A percentile compares a stretch with the other conserved stretches of the same genome.
Evolutionary conservation across 2,113 vertebrate species (phyloP).

Genomic region (Megaptera novaeangliae): DNA sequence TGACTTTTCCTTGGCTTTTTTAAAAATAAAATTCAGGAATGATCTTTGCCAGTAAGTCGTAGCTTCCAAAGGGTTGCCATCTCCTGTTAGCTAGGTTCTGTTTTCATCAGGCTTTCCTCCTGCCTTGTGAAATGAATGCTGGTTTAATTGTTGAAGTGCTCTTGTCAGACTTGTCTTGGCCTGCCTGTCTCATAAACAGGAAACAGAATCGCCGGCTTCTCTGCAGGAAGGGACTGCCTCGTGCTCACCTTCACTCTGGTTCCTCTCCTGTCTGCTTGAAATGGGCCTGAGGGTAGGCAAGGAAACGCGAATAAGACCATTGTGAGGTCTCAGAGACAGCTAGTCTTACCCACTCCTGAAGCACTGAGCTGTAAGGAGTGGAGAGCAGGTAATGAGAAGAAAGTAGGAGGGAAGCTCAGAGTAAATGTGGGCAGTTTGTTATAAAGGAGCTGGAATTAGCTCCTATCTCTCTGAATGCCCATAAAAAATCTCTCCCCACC

Average conservation of each 20-base stretch:
- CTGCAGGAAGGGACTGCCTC: not conserved
- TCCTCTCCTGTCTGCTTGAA: not conserved
- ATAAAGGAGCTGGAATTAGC: not conserved
- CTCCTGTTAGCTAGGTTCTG: not conserved
- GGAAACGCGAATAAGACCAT: not conserved
- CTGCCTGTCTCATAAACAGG: not conserved
- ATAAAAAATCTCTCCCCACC: not conserved
- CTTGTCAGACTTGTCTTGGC: not conserved
- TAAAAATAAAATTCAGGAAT: not conserved
- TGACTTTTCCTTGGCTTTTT: not conserved
- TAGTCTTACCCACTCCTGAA: not conserved
- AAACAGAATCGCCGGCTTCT: not conserved
- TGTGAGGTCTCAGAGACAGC: not conserved
- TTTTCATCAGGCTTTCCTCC: not conserved
- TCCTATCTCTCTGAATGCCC: not conserved
- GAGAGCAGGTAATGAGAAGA: not conserved
- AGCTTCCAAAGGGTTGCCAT: not conserved
- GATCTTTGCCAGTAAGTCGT: not conserved
- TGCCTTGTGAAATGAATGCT: not conserved
- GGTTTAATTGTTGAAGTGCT: constrained; percentile 44
- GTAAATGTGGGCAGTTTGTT: not conserved
- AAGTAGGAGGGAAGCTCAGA: not conserved
- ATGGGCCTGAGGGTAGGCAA: not conserved
- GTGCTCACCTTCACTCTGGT: fast-evolving
- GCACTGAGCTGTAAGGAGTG: not conserved